Evolutionary conservation across 1,140 invertebrate genomes (phyloP).

Genomic region (Cydia strobilella): DNA sequence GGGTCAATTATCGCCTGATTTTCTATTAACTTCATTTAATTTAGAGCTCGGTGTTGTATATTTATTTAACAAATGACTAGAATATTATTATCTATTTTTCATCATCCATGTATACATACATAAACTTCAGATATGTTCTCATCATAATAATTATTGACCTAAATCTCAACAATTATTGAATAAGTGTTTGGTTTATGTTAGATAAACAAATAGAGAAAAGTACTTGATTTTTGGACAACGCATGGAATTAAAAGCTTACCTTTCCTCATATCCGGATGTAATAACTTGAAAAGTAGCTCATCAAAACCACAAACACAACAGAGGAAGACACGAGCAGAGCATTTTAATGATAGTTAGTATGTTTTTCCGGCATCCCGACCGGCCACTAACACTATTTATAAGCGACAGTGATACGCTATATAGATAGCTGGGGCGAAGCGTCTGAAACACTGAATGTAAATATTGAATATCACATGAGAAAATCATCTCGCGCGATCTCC

Average conservation of each 20-base stretch:
- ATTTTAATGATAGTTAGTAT: constrained; percentile 33
- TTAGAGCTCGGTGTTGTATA: background rate
- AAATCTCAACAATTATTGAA: background rate
- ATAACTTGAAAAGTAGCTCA: background rate
- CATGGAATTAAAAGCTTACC: background rate
- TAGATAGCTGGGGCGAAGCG: constrained; percentile 49
- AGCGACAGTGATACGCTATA: constrained; percentile 38
- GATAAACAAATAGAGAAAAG: background rate
- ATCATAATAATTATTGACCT: background rate
- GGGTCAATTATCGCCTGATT: constrained; percentile 67
- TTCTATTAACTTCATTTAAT: constrained; percentile 42
- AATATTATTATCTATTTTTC: background rate
- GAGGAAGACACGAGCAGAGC: background rate
- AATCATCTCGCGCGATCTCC: constrained; percentile 52
- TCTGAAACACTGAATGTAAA: constrained; percentile 52
- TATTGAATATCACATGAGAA: constrained; percentile 62
- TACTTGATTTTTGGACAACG: background rate
- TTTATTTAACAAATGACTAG: background rate
- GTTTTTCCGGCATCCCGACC: constrained; percentile 44
- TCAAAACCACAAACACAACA: constrained; percentile 23
- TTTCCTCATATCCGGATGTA: background rate
- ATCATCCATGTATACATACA: background rate
- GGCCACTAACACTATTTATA: constrained; percentile 51
- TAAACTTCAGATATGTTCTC: background rate
- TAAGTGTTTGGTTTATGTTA: background rate